Evolutionary conservation across 2,113 vertebrate genomes (phyloP).

Genomic region (Scophthalmus maximus): DNA sequence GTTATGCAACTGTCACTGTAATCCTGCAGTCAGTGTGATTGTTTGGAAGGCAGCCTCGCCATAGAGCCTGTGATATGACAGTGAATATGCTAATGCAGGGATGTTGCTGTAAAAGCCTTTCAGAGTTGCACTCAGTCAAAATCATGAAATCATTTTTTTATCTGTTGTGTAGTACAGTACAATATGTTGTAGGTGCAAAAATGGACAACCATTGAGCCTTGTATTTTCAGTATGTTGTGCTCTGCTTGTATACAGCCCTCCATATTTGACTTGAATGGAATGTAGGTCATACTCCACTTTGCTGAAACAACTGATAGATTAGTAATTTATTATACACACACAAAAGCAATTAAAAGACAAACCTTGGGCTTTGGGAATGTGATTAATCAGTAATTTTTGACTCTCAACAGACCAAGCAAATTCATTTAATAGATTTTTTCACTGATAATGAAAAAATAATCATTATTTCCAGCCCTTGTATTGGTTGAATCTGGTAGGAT

Average conservation of each 20-base stretch:
- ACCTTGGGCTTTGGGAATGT: background rate
- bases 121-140: slow-evolving; percentile 13
- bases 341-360: too few relatives aligned
- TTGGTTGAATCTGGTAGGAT: background rate
- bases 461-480: background rate
- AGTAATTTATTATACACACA: background rate
- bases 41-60: slow-evolving; percentile 45
- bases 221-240: background rate
- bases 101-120: slow-evolving; percentile 47
- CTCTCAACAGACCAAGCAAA: background rate
- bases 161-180: background rate
- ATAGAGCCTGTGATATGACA: slow-evolving; percentile 36
- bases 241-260: background rate
- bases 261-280: background rate
- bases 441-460: too few relatives aligned
- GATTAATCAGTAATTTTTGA: background rate
- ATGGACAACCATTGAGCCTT: slow-evolving; percentile 7
- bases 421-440: background rate
- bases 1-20: slow-evolving; percentile 29
- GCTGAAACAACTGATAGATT: background rate
- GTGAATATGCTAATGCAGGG: slow-evolving; percentile 39
- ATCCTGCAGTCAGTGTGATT: slow-evolving; percentile 38
- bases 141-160: background rate
- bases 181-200: background rate
- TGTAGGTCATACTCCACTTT: too few relatives aligned